Evolutionary conservation across 2,797 vertebrate species (phyloP).

Genomic region (Otolemur crassicaudatus): DNA sequence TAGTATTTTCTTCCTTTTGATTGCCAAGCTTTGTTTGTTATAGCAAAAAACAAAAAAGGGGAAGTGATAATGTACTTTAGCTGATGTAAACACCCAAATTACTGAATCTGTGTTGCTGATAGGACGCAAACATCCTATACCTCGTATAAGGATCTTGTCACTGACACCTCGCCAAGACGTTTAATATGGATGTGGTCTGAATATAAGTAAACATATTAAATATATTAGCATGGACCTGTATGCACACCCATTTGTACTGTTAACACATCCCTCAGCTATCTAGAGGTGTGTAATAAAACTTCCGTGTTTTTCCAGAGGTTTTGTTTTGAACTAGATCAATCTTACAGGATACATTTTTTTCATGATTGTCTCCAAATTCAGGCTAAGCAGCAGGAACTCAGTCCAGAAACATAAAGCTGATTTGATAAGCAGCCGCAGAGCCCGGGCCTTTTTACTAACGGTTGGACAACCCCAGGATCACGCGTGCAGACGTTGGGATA

Average conservation of each 20-base stretch:
- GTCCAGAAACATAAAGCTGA: constrained; percentile 86
- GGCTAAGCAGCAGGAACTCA: constrained; percentile 86
- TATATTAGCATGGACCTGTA: background rate
- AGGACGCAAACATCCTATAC: constrained; percentile 3
- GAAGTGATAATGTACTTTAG: constrained; percentile 49
- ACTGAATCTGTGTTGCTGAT: background rate
- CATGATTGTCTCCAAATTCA: constrained; percentile 82
- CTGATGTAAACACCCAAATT: constrained; percentile 64
- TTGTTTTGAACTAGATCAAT: constrained; percentile 81
- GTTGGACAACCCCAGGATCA: constrained; percentile 79
- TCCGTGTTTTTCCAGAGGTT: constrained; percentile 66
- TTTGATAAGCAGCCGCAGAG: constrained; percentile 88
- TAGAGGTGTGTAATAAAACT: constrained; percentile 68
- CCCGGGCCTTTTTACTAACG: constrained; percentile 76
- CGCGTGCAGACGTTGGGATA: constrained; percentile 61
- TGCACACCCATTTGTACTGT: background rate
- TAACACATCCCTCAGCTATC: constrained; percentile 52
- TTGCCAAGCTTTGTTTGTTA: background rate
- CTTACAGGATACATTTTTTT: constrained; percentile 56
- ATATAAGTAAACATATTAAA: constrained; percentile 51
- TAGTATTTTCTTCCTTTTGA: constrained; percentile 43
- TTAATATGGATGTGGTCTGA: constrained; percentile 12
- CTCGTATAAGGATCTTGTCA: background rate
- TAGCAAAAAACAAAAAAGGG: constrained; percentile 62
- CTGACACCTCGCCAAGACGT: constrained; percentile 16